Percentiles rank a stretch among this genome's conserved stretches.
These are phyloP conservation scores for Nebria brevicollis DNA, from an alignment of 2,888 invertebrate species.

Conservation along the genomic window DNA sequence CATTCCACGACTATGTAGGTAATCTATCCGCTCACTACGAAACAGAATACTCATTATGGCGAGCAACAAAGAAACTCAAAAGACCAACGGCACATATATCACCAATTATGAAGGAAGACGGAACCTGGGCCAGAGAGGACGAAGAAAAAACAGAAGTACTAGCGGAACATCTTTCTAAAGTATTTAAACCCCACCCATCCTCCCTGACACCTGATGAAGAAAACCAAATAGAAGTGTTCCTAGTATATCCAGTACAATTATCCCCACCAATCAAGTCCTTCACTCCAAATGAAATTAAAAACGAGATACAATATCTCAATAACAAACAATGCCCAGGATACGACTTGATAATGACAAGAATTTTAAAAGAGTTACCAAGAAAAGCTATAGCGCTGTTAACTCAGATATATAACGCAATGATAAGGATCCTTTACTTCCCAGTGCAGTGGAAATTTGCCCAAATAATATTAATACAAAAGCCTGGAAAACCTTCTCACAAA, in stretches of 20 bases:
- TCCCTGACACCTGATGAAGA: constrained; percentile 4
- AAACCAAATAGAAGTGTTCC: neutral
- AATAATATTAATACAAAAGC: too few species aligned
- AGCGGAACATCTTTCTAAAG: constrained; percentile 22
- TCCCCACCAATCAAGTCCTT: too few species aligned
- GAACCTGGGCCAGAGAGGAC: too few species aligned
- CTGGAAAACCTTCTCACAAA: neutral
- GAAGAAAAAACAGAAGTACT: constrained; percentile 31
- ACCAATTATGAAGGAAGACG: too few species aligned
- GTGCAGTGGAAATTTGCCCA: neutral
- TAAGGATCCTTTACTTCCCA: neutral
- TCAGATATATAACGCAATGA: too few species aligned
- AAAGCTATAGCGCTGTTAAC: constrained; percentile 10
- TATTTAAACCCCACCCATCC: constrained; percentile 23
- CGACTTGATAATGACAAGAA: constrained; percentile 49
- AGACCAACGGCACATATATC: too few species aligned
- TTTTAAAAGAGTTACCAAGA: constrained; percentile 49
- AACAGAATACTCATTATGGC: constrained; percentile 18
- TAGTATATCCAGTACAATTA: neutral
- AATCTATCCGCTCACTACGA: neutral
- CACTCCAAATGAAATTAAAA: constrained; percentile 9
- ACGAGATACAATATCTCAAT: constrained; percentile 33
- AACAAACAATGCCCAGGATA: constrained; percentile 37
- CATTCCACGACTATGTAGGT: constrained; percentile 24
- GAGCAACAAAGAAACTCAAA: neutral